A percentile compares a stretch with the other conserved stretches of the same genome.
These are phyloP conservation scores for Palythoa caribaeorum DNA, from an alignment of 92 coral and sea anemone genomes.

Conservation along the genomic window DNA sequence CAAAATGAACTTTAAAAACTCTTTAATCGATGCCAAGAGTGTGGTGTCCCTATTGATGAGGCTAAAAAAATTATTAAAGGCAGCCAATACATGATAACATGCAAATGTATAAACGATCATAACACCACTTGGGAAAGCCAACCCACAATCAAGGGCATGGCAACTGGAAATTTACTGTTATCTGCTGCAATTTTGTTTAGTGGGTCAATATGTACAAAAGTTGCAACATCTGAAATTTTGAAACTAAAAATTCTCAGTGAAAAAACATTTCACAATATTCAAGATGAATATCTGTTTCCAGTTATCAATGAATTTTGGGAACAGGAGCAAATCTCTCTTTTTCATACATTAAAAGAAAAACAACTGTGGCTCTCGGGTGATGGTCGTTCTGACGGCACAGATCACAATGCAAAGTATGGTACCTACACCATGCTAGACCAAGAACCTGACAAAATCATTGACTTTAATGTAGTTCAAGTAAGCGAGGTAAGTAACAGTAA, in stretches of 20 bases:
- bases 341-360: constrained; percentile 41
- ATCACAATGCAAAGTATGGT: not conserved
- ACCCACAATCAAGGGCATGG: constrained; percentile 59
- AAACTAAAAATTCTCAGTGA: too few species aligned
- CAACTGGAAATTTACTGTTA: constrained; percentile 70
- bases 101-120: constrained; percentile 57
- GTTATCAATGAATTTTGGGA: constrained; percentile 55
- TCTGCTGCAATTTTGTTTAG: constrained; percentile 68
- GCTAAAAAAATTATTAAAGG: constrained; percentile 36
- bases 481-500: constrained; percentile 58
- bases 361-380: constrained; percentile 66
- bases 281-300: constrained; percentile 55
- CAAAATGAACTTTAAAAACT: not conserved
- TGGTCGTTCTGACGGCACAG: not conserved
- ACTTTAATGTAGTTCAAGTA: constrained; percentile 65
- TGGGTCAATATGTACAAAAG: constrained; percentile 56
- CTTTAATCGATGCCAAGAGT: constrained; percentile 1
- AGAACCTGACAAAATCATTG: constrained; percentile 54
- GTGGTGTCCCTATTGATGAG: constrained; percentile 40
- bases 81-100: constrained; percentile 51
- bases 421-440: constrained; percentile 49
- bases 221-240: constrained; percentile 53
- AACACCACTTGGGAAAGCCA: constrained; percentile 60
- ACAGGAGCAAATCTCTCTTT: constrained; percentile 24
- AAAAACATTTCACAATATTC: not conserved